Evolutionary conservation across 2,113 vertebrate genomes (phyloP).

Genomic region (Leucopsar rothschildi): DNA sequence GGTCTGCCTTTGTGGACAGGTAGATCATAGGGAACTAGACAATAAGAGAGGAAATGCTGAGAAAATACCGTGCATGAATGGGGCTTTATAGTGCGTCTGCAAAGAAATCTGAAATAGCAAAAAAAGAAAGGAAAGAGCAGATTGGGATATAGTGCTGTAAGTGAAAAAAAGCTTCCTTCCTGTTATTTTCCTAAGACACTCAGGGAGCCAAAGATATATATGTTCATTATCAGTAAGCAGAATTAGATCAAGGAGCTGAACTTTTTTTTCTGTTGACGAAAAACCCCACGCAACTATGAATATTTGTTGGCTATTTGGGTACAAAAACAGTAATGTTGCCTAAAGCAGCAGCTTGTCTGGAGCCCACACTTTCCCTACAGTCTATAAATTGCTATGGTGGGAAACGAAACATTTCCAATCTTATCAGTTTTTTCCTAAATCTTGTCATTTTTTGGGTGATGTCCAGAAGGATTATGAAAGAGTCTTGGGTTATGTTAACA

Average conservation of each 20-base stretch:
- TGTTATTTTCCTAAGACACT: not conserved
- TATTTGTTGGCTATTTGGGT: not conserved
- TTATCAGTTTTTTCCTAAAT: constrained; percentile 15
- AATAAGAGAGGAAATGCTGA: not conserved
- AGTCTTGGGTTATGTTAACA: constrained; percentile 13
- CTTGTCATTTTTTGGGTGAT: constrained; percentile 25
- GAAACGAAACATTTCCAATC: constrained; percentile 16
- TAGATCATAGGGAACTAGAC: not conserved
- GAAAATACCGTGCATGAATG: not conserved
- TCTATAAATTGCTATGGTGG: not conserved
- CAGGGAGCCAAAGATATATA: not conserved
- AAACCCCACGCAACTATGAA: not conserved
- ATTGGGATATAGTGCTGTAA: not conserved
- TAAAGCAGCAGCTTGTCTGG: not conserved
- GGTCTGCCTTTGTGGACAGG: not conserved
- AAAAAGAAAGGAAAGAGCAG: not conserved
- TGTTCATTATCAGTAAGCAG: not conserved
- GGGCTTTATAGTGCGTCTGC: not conserved
- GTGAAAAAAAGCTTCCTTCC: not conserved
- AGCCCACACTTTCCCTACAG: not conserved
- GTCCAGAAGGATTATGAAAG: constrained; percentile 27
- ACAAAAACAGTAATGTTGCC: not conserved
- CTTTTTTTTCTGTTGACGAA: not conserved
- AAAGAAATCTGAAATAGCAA: not conserved
- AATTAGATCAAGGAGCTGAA: not conserved